Evolutionary conservation across 2,888 invertebrate genomes (phyloP).

Genomic region (Agrypnus murinus): DNA sequence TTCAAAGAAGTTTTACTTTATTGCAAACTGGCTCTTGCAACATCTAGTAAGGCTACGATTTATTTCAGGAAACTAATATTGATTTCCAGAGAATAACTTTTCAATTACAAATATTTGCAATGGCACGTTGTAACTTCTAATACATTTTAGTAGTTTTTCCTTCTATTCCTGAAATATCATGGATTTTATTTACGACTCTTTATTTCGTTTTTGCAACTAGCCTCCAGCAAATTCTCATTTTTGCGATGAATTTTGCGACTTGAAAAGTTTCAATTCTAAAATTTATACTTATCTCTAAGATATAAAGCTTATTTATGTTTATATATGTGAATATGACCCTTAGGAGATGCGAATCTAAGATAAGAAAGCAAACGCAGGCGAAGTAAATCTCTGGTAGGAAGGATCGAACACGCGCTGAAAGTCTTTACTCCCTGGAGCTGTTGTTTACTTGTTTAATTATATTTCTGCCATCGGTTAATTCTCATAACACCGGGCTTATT

Average conservation of each 20-base stretch:
- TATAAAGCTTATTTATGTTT: slow-evolving; percentile 27
- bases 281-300: slow-evolving; percentile 22
- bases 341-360: slow-evolving; percentile 31
- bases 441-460: slow-evolving; percentile 37
- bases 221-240: slow-evolving; percentile 8
- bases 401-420: slow-evolving; percentile 33
- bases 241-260: slow-evolving; percentile 19
- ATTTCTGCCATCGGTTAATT: slow-evolving; percentile 34
- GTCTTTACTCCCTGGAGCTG: slow-evolving; percentile 29
- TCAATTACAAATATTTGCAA: not conserved
- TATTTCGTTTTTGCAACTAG: slow-evolving; percentile 10
- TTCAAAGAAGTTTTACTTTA: too few relatives aligned
- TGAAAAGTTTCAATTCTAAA: slow-evolving; percentile 15
- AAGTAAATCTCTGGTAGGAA: slow-evolving; percentile 23
- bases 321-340: slow-evolving; percentile 22
- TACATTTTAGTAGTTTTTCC: slow-evolving; percentile 17
- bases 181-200: slow-evolving; percentile 17
- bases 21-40: not conserved
- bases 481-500: slow-evolving; percentile 30
- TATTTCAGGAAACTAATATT: not conserved
- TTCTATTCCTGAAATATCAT: not conserved
- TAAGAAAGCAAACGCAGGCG: slow-evolving; percentile 30
- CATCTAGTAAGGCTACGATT: not conserved
- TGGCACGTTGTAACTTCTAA: not conserved
- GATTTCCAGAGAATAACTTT: not conserved